Conservation (phyloP, 2,888 invertebrate species). For the Orthosia gracilis region DNA sequence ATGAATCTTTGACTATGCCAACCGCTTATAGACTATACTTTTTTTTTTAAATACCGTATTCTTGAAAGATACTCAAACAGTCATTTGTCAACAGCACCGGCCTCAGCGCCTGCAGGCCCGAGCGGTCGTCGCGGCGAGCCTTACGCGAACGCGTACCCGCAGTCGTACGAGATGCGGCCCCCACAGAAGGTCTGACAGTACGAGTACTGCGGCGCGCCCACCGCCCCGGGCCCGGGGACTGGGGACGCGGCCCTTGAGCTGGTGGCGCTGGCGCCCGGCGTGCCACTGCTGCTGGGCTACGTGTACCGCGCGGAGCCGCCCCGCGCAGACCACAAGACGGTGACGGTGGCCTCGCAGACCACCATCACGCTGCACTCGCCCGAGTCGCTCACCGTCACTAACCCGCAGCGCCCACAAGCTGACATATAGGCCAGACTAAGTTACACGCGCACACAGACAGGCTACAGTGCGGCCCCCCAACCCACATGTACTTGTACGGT, state of each 20-base stretch:
- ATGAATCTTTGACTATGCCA: too few relatives aligned
- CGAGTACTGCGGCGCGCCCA: conserved; percentile 77
- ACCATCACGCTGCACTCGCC: conserved; percentile 87
- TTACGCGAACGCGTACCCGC: conserved; percentile 94
- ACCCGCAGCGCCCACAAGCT: conserved; percentile 64
- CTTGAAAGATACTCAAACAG: not conserved
- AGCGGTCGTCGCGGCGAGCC: conserved; percentile 91
- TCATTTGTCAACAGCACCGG: conserved; percentile 53
- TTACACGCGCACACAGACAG: not conserved
- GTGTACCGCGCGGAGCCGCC: conserved; percentile 75
- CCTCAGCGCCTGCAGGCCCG: conserved; percentile 87
- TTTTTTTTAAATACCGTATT: too few relatives aligned
- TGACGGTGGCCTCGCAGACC: conserved; percentile 85
- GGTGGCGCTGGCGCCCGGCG: conserved; percentile 84
- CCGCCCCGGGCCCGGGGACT: conserved; percentile 82
- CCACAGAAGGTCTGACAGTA: conserved; percentile 93
- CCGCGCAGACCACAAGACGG: conserved; percentile 64
- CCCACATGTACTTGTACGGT: not conserved
- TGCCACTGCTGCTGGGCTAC: conserved; percentile 85
- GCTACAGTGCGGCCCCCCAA: conserved; percentile 8
- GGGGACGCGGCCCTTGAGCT: conserved; percentile 75
- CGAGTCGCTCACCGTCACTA: conserved; percentile 78
- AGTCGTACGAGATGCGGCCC: conserved; percentile 94
- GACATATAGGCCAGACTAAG: conserved; percentile 62
- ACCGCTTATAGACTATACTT: too few relatives aligned